A percentile compares a stretch with the other conserved stretches of the same genome.
These are phyloP conservation scores for Omphaloscelis lunosa DNA, from an alignment of 2,888 invertebrate genomes.

Conservation along the genomic window DNA sequence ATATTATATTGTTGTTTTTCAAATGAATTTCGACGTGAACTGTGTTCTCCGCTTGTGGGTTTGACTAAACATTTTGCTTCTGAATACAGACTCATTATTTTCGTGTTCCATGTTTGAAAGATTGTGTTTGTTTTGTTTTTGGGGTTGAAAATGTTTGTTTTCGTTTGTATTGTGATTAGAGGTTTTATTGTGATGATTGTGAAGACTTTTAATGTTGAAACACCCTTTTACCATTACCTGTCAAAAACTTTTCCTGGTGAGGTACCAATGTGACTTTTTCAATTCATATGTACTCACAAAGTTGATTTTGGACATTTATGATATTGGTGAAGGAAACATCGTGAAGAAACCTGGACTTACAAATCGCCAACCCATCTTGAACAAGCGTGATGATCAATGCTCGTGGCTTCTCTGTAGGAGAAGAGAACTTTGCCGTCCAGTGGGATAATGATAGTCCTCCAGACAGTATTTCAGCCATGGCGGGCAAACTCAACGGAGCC, in stretches of 20 bases:
- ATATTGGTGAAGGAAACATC: background rate
- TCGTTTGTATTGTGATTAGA: constrained; percentile 11
- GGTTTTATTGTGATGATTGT: constrained; percentile 6
- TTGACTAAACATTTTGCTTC: constrained; percentile 41
- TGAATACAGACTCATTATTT: constrained; percentile 47
- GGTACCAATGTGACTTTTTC: background rate
- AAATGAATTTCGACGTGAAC: constrained; percentile 51
- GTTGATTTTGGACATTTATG: background rate
- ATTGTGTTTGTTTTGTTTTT: constrained; percentile 35
- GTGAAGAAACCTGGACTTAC: background rate
- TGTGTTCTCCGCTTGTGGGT: constrained; percentile 28
- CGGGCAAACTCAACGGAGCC: no score
- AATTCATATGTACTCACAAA: background rate
- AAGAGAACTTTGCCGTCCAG: background rate
- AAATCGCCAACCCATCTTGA: background rate
- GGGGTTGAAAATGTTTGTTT: constrained; percentile 1
- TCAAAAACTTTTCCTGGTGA: background rate
- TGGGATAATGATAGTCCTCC: background rate
- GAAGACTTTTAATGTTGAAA: background rate
- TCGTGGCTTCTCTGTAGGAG: background rate
- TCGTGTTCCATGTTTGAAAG: constrained; percentile 31
- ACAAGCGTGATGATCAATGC: no score
- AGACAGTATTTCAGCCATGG: no score
- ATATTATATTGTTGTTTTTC: constrained; percentile 64
- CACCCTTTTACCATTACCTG: no score